A percentile compares a stretch with the other conserved stretches of the same genome.
Evolutionary conservation across 1,140 invertebrate genomes (phyloP).

Genomic region (Rhizoglyphus robini): DNA sequence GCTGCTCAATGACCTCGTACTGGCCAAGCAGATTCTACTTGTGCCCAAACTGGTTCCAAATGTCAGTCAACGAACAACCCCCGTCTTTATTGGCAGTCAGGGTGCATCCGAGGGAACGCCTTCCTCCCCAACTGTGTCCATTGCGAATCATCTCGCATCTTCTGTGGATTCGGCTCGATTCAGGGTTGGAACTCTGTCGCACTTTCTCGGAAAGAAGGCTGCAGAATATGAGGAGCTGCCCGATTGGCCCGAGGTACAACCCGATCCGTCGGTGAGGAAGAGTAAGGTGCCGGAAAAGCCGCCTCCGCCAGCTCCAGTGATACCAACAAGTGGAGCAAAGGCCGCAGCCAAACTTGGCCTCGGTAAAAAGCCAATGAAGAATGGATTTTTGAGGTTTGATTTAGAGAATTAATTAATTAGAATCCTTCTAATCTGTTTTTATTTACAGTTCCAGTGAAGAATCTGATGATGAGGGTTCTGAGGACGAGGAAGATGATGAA

Average conservation of each 20-base stretch:
- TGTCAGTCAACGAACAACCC: background rate
- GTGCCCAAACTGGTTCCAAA: background rate
- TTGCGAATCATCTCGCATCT: background rate
- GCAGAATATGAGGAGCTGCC: constrained; percentile 77
- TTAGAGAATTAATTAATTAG: background rate
- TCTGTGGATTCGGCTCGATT: constrained; percentile 41
- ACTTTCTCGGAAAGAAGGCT: constrained; percentile 73
- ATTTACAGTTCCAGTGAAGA: constrained; percentile 14
- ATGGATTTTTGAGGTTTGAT: constrained; percentile 39
- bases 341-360: constrained; percentile 26
- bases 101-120: no score
- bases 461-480: constrained; percentile 19
- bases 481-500: constrained; percentile 22
- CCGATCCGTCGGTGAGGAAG: constrained; percentile 62
- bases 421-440: background rate
- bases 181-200: constrained; percentile 87
- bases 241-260: constrained; percentile 58
- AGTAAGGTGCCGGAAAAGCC: constrained; percentile 34
- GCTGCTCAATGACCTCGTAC: constrained; percentile 42
- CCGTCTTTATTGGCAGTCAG: constrained; percentile 6
- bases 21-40: constrained; percentile 15
- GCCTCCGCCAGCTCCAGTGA: constrained; percentile 38
- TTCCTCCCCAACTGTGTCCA: no score
- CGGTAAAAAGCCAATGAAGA: constrained; percentile 31
- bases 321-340: constrained; percentile 15